A percentile compares a stretch with the other conserved stretches of the same genome.
These are phyloP conservation scores for Pheosia tremula DNA, from an alignment of 2,888 invertebrate species.

Conservation along the genomic window DNA sequence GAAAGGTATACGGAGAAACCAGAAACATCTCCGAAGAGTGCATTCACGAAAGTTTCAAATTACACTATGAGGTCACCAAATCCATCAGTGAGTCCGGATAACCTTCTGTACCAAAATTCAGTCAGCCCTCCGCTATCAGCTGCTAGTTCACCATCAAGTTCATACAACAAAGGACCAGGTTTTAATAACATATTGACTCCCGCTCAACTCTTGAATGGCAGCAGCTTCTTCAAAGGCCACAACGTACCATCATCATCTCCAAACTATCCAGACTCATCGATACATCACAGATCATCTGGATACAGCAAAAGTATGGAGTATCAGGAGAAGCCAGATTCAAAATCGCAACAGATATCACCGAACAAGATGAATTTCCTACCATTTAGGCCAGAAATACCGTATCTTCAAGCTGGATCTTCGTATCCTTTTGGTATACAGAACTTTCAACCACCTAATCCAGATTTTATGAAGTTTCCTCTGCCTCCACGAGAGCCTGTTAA, in stretches of 20 bases:
- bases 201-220: slow-evolving; percentile 78
- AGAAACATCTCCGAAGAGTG: slow-evolving; percentile 88
- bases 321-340: slow-evolving; percentile 65
- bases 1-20: slow-evolving; percentile 76
- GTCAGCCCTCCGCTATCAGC: slow-evolving; percentile 88
- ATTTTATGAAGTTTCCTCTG: slow-evolving; percentile 78
- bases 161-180: slow-evolving; percentile 63
- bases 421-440: slow-evolving; percentile 81
- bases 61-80: slow-evolving; percentile 85
- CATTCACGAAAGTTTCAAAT: slow-evolving; percentile 92
- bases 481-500: slow-evolving; percentile 78
- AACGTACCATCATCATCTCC: slow-evolving; percentile 75
- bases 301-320: slow-evolving; percentile 67
- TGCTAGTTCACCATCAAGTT: slow-evolving; percentile 82
- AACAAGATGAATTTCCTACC: slow-evolving; percentile 84
- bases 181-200: slow-evolving; percentile 75
- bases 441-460: slow-evolving; percentile 72
- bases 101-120: slow-evolving; percentile 90
- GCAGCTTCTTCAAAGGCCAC: slow-evolving; percentile 83
- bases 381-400: slow-evolving; percentile 84
- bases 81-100: slow-evolving; percentile 91
- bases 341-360: slow-evolving; percentile 63
- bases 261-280: slow-evolving; percentile 71
- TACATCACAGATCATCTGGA: slow-evolving; percentile 59
- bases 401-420: slow-evolving; percentile 72